Base-by-base conservation (phyloP, 2,797 vertebrate species). In the Gymnothorax reevesii region DNA sequence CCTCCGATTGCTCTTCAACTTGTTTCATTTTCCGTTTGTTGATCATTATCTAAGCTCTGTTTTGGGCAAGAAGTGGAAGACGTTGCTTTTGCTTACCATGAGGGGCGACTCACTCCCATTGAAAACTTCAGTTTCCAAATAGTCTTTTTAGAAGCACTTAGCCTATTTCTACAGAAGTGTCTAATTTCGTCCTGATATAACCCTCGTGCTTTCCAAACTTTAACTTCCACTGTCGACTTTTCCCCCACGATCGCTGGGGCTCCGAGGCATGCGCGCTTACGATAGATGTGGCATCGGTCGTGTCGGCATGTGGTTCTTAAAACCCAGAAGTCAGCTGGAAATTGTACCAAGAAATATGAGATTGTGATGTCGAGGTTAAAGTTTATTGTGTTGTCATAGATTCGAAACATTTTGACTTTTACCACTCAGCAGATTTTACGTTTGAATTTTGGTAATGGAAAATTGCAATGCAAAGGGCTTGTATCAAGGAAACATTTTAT, bases 141-240 rank as follows among this genome's bases (percentile, higher is more conserved):
- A 7, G n/a, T 15, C n/a, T 17, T 62, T 66, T 66, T 7, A 66
- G 2, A 66, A 66, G 15, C 22, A 62, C 60, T 62, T 20, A n/a
- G 9, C 22, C 15, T 80, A 80, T 52, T 80, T n/a, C 20, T 49
- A 54, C 7, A 17, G 77, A 80, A 55, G 77, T 80, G 8, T 80
- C 77, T 49, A 6, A 55, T 80, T 80, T 80, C 77, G 77, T 80
- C 77, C 77, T 80, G 77, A 55, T 80, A 55, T 80, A 80, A 80
- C 77, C 77, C 77, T 80, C 49, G 7, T 55, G 49, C 22, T 80
- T 55, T 79, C 20, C 33, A 79, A 80, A 52, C 77, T 20, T 77
- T 54, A 54, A 80, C 52, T 80, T 80, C 77, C 49, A 54, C 10
- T 80, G 77, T 20, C 22, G 15, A 17, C 77, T 9, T 80, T 42